These are phyloP conservation scores for Pantherophis alleghaniensis DNA, from an alignment of 2,797 vertebrate genomes.

Conservation along the genomic window DNA sequence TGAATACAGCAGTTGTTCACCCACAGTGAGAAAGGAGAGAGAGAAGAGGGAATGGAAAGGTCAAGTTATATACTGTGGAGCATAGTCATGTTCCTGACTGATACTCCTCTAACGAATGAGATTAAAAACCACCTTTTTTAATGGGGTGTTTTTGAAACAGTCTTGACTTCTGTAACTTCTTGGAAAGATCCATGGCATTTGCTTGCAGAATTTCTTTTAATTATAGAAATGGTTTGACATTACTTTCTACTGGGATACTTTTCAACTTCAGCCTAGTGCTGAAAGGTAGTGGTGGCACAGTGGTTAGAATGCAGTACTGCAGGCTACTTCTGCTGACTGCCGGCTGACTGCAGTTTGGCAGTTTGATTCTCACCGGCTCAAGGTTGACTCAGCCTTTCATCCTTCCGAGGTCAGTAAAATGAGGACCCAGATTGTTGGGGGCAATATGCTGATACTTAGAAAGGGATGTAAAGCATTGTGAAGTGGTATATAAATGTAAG, in stretches of 20 bases:
- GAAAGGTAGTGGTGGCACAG: background rate
- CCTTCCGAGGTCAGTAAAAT: too few species aligned
- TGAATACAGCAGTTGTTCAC: background rate
- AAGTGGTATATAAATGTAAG: too few species aligned
- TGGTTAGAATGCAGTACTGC: too few species aligned
- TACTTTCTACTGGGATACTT: background rate
- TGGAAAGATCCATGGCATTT: background rate
- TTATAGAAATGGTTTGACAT: background rate
- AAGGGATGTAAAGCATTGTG: too few species aligned
- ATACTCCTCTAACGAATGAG: background rate
- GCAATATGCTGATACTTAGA: too few species aligned
- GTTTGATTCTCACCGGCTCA: too few species aligned
- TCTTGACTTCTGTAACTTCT: background rate
- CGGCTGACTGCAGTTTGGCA: too few species aligned
- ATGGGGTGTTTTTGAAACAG: background rate
- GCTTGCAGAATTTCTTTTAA: background rate
- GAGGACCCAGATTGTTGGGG: too few species aligned
- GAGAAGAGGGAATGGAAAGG: background rate
- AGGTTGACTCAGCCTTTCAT: too few species aligned
- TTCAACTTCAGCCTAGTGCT: background rate
- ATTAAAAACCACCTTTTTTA: background rate
- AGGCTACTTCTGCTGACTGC: too few species aligned
- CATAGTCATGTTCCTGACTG: background rate
- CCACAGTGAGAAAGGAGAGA: background rate
- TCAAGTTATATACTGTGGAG: background rate